Evolutionary conservation across 1,140 invertebrate genomes (phyloP).

Genomic region (Habropoda laboriosa): DNA sequence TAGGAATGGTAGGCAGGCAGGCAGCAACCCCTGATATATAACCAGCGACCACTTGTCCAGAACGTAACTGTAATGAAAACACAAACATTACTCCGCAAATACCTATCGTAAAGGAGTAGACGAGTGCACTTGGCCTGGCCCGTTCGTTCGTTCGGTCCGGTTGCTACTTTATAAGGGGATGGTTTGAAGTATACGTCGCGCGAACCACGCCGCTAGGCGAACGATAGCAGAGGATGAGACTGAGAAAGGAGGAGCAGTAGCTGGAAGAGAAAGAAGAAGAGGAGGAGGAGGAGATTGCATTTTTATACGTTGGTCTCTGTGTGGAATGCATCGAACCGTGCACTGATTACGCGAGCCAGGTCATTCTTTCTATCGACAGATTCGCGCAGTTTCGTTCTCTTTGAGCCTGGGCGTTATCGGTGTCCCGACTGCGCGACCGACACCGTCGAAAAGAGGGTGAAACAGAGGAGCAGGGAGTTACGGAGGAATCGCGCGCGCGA

Average conservation of each 20-base stretch:
- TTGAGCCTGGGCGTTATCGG: background rate
- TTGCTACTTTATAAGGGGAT: too few species aligned
- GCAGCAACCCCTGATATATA: background rate
- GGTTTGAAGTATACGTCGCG: background rate
- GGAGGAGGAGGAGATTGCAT: slow-evolving; percentile 13
- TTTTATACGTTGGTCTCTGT: slow-evolving; percentile 2
- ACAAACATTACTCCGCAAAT: slow-evolving; percentile 3
- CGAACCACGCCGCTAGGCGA: background rate
- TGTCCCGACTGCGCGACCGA: background rate
- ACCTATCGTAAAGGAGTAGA: slow-evolving; percentile 4
- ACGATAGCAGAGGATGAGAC: too few species aligned
- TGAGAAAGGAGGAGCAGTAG: too few species aligned
- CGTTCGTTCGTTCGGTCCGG: too few species aligned
- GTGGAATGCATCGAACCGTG: background rate
- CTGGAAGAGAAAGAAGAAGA: too few species aligned
- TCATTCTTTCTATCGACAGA: slow-evolving; percentile 16
- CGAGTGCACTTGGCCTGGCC: background rate
- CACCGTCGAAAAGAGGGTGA: background rate
- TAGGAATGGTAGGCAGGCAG: background rate
- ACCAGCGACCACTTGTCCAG: background rate
- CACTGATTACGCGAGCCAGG: background rate
- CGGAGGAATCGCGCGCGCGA: background rate
- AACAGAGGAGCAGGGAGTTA: rapidly evolving
- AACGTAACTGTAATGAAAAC: slow-evolving; percentile 15
- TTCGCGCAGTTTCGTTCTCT: slow-evolving; percentile 15